Conservation (phyloP, 2,797 vertebrate species). For the Huso huso region DNA sequence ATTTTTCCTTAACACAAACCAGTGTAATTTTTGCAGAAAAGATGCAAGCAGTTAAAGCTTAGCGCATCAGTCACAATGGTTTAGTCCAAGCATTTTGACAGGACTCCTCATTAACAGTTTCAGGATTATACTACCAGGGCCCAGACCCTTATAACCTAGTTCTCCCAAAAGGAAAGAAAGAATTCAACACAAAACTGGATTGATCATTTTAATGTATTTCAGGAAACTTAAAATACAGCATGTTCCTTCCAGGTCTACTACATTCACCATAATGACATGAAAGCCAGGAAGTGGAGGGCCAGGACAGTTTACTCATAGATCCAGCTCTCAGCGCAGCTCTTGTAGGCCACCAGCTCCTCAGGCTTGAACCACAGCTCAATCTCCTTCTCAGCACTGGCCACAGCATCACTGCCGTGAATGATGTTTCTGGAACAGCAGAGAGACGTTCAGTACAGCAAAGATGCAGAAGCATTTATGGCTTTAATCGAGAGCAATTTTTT, state of each 20-base stretch:
- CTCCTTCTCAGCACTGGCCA: constrained; percentile 78
- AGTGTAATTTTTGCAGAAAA: too few species aligned
- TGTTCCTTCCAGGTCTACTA: constrained; percentile 14
- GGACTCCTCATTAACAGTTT: too few species aligned
- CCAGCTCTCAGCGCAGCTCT: constrained; percentile 72
- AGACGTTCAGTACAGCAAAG: not conserved
- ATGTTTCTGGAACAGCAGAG: constrained; percentile 68
- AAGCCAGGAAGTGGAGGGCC: not conserved
- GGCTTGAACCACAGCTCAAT: constrained; percentile 77
- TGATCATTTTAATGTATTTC: constrained; percentile 3
- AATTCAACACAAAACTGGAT: not conserved
- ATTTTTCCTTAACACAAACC: too few species aligned
- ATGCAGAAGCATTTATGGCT: too few species aligned
- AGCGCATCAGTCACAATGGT: too few species aligned
- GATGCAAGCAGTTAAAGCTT: too few species aligned
- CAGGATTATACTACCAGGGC: too few species aligned
- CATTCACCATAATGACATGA: constrained; percentile 10
- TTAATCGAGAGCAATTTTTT: too few species aligned
- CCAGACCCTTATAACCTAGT: too few species aligned
- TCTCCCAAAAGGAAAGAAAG: too few species aligned
- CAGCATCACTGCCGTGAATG: constrained; percentile 85
- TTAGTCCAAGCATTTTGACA: too few species aligned
- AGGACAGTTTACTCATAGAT: constrained; percentile 66
- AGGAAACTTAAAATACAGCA: constrained; percentile 9
- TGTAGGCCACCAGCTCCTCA: constrained; percentile 71